Evolutionary conservation across 1,140 invertebrate species (phyloP), one percentile per base, ranked within the genome.

Genomic region (Nebria ingens): DNA sequence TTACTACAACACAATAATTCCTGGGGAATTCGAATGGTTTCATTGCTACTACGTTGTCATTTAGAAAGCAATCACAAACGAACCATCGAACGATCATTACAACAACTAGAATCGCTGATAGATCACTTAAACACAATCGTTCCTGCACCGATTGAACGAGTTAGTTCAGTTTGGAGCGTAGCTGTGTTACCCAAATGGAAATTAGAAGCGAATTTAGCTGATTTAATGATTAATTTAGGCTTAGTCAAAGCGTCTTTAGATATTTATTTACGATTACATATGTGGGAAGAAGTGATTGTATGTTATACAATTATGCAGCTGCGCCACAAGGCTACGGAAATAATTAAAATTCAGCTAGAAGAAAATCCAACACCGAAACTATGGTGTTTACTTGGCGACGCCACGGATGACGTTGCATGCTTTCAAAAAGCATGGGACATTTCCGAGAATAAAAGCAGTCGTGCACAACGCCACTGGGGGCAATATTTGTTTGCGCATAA

Each of bases 281-380:
- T 89, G n/a, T 98, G 93, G 94, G 90, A 97, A 62, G 84, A 96
- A 67, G 89, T 94, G 15, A 91, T 98, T 58, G 76, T 80, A 1
- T 98, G 94, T 73, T 97, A 97, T 64, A 88, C 87, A 40, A 73
- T 81, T 57, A 70, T 97, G 42, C 82, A 91, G 60, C 73, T 92
- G 59, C 78, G 82, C 22, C 89, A 95, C 63, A 93, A 93, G 82
- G 92, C 94, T 9, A 89, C 91, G 21, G 87, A 91, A 70, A 76
- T 97, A 53, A 93, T 97, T 59, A 72, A 82, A 51, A 80, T 92
- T 67, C 84, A 94, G 68, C 70, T 97, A 52, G 76, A 81, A 3
- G 82, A 87, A 56, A 80, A 88, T 50, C 85, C 90, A 54, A 92
- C 89, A 0, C 85, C 92, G 0, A 85, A 89, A 67, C 71, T 98